Percentiles rank a stretch among this genome's conserved stretches.
phyloP scores from a whole-genome alignment of 92 coral and sea anemone genomes.

The Siderastrea siderea region DNA sequence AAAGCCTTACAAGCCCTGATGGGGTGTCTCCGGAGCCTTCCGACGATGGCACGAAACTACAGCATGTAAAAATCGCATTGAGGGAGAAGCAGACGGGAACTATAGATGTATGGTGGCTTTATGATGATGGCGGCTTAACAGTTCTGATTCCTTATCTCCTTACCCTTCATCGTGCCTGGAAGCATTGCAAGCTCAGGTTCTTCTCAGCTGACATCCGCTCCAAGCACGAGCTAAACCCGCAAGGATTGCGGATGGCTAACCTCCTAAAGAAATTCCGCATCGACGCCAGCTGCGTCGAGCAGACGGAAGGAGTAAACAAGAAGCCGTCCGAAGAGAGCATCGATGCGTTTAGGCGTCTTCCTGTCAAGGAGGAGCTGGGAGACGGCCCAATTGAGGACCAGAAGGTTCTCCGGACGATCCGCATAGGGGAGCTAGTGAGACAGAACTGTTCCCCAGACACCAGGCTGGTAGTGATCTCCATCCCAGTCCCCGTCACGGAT shows the following conservation, averaged over 20 bases:
- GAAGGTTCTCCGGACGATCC: slow-evolving; percentile 91
- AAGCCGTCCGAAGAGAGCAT: slow-evolving; percentile 88
- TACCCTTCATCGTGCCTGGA: slow-evolving; percentile 90
- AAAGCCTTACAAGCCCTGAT: slow-evolving; percentile 52
- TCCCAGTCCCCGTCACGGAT: slow-evolving; percentile 95
- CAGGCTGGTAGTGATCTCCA: slow-evolving; percentile 88
- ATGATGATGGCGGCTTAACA: slow-evolving; percentile 98
- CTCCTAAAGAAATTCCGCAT: slow-evolving; percentile 94
- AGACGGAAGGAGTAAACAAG: slow-evolving; percentile 77
- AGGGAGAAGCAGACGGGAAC: slow-evolving; percentile 86
- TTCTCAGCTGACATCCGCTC: slow-evolving; percentile 87
- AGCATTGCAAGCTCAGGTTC: slow-evolving; percentile 87
- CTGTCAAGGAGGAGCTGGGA: slow-evolving; percentile 79
- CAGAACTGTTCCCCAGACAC: slow-evolving; percentile 82
- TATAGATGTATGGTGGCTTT: slow-evolving; percentile 98
- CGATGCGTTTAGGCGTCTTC: slow-evolving; percentile 83
- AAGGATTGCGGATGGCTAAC: slow-evolving; percentile 87
- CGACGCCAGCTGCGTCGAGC: slow-evolving; percentile 82
- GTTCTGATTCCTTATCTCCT: slow-evolving; percentile 89
- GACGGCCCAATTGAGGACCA: slow-evolving; percentile 75
- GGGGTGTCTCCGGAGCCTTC: background rate
- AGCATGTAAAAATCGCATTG: slow-evolving; percentile 5
- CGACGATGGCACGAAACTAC: background rate
- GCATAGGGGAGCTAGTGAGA: slow-evolving; percentile 94
- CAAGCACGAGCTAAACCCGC: slow-evolving; percentile 73